A percentile compares a stretch with the other conserved stretches of the same genome.
phyloP scores from a whole-genome alignment of 2,113 vertebrate genomes.

The Aptenodytes patagonicus region DNA sequence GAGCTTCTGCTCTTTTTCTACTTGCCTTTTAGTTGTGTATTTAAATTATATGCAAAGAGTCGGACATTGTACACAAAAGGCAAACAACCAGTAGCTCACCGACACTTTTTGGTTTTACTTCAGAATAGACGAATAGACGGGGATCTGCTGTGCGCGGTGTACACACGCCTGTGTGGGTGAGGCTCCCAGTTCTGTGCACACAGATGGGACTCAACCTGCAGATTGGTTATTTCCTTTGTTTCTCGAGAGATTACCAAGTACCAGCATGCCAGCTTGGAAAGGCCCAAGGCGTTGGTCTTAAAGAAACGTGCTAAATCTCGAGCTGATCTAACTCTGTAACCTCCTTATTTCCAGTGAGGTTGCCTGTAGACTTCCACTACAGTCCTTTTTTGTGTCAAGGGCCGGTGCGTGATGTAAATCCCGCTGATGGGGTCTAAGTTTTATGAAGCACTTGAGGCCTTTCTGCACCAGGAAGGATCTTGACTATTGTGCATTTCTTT shows the following conservation, averaged over 20 bases:
- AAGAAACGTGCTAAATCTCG: background rate
- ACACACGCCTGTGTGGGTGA: accelerated
- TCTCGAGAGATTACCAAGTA: background rate
- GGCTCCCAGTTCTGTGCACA: background rate
- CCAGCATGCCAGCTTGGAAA: background rate
- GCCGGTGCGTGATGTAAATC: background rate
- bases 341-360: background rate
- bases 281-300: background rate
- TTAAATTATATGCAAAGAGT: background rate
- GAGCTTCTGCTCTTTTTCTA: background rate
- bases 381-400: background rate
- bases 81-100: background rate
- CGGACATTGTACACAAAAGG: background rate
- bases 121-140: accelerated
- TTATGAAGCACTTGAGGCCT: background rate
- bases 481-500: background rate
- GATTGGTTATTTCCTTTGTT: background rate
- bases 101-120: accelerated
- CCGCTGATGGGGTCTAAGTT: background rate
- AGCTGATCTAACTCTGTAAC: accelerated
- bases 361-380: background rate
- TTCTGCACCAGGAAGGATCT: background rate
- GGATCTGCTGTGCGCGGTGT: background rate
- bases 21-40: background rate
- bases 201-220: accelerated